Base-by-base conservation (phyloP, 2,888 invertebrate species). In the Agelastica alni region DNA sequence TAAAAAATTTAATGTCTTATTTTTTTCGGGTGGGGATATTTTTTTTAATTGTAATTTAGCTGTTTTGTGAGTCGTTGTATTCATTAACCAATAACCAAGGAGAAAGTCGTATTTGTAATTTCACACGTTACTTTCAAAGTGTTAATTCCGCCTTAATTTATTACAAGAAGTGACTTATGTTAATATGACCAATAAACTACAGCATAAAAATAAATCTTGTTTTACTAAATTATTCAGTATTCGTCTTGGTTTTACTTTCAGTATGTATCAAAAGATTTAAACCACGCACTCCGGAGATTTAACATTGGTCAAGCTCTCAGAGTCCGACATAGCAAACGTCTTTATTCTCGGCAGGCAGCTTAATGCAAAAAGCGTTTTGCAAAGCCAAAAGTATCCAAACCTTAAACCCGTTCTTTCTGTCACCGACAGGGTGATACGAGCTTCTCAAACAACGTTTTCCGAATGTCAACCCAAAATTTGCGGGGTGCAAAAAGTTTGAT, bases 291-390 rank as follows among this genome's bases (percentile, higher is more conserved):
- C 61, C 62, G 65, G 59, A 59, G 58, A 56, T 58, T 54, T 64
- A 69, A 66, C 70, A 70, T 68, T 70, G 70, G 72, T 71, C 70
- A 69, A 60, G 61, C 49, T 49, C 49, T 41, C 49, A 22, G 64
- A 59, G 62, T 63, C 65, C 71, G 69, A 70, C 71, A 69, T 66
- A 62, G 71, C 68, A 70, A 73, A 74, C 73, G 73, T 74, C 74
- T 74, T 72, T 73, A 74, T 74, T 73, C 71, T 69, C 71, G 63
- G 67, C 69, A 69, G 69, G 68, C 70, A 69, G 67, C 68, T 69
- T 65, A 68, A 73, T 68, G 73, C 71, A 73, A 73, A 74, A 73
- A 71, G 68, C 67, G 58, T 66, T 69, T 68, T 66, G 69, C 67
- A 65, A 64, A 70, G 67, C 68, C 70, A 66, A 69, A 71, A 65